These are phyloP conservation scores for Ypsolopha sequella DNA, from an alignment of 2,888 invertebrate species.

Conservation along the genomic window DNA sequence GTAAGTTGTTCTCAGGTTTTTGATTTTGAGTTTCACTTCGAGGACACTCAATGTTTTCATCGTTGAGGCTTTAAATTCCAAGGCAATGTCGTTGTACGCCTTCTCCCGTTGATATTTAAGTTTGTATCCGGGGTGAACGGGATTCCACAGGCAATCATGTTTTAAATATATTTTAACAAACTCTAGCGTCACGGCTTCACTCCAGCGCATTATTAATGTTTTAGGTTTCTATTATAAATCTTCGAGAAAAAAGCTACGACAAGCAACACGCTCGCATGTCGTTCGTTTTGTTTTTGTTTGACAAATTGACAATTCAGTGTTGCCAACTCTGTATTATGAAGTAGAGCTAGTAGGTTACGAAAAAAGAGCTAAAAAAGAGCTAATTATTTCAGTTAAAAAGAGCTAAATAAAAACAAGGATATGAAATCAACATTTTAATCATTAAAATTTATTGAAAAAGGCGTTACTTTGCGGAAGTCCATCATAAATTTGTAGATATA, in stretches of 20 bases:
- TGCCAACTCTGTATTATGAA: too few species aligned
- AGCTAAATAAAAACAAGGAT: too few species aligned
- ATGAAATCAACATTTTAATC: too few species aligned
- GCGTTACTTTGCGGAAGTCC: too few species aligned
- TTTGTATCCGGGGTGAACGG: slow-evolving; percentile 46
- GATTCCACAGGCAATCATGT: slow-evolving; percentile 63
- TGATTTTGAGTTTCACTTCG: slow-evolving; percentile 61
- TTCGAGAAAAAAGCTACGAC: background rate
- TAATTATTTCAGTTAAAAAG: too few species aligned
- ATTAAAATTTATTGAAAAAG: too few species aligned
- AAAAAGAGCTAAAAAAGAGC: too few species aligned
- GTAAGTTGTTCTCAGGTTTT: slow-evolving; percentile 59
- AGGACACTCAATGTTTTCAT: slow-evolving; percentile 33
- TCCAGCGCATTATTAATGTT: slow-evolving; percentile 45
- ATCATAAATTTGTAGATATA: too few species aligned
- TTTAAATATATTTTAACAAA: slow-evolving; percentile 62
- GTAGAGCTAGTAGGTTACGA: too few species aligned
- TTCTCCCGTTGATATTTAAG: slow-evolving; percentile 38
- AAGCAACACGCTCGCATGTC: background rate
- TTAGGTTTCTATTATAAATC: background rate
- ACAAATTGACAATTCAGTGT: too few species aligned
- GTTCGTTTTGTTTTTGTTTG: background rate
- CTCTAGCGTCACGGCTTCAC: slow-evolving; percentile 50
- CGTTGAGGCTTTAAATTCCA: slow-evolving; percentile 36
- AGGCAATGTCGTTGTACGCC: slow-evolving; percentile 39